phyloP scores from a whole-genome alignment of 35 echinoderm and acorn worm genomes.

The Eucidaris tribuloides region DNA sequence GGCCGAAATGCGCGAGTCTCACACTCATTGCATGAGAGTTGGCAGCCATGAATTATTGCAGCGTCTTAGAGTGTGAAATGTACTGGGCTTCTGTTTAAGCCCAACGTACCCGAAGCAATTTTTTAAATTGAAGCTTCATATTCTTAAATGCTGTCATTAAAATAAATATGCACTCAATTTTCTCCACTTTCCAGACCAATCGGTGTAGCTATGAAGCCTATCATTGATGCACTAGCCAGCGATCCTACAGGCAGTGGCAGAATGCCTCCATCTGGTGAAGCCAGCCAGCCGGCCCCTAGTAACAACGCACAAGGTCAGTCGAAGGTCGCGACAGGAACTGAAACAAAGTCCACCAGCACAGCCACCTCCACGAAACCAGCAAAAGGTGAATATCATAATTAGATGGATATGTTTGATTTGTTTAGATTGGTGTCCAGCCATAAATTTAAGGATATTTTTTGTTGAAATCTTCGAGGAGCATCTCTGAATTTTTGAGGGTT shows the following conservation, averaged over 20 bases:
- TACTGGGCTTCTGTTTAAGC: too few species aligned
- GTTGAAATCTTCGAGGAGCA: too few species aligned
- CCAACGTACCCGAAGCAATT: too few species aligned
- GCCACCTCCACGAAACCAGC: not conserved
- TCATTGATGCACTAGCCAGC: conserved; percentile 75
- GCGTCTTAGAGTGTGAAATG: too few species aligned
- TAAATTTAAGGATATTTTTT: too few species aligned
- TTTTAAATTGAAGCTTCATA: too few species aligned
- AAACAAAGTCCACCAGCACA: not conserved
- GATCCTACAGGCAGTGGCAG: conserved; percentile 64
- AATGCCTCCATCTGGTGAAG: not conserved
- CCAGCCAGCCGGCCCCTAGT: not conserved
- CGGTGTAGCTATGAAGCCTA: conserved; percentile 76
- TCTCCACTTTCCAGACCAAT: conserved; percentile 68
- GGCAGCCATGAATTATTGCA: too few species aligned
- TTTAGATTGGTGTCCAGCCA: not conserved
- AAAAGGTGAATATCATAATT: not conserved
- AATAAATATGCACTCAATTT: too few species aligned
- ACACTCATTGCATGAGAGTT: too few species aligned
- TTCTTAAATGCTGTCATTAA: too few species aligned
- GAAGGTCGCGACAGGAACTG: not conserved
- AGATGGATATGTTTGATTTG: not conserved
- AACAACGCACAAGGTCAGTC: not conserved
- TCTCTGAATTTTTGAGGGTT: too few species aligned
- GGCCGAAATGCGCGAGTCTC: too few species aligned